A percentile compares a stretch with the other conserved stretches of the same genome.
Conservation (phyloP, 2,888 invertebrate genomes). For the Philereme transversata region DNA sequence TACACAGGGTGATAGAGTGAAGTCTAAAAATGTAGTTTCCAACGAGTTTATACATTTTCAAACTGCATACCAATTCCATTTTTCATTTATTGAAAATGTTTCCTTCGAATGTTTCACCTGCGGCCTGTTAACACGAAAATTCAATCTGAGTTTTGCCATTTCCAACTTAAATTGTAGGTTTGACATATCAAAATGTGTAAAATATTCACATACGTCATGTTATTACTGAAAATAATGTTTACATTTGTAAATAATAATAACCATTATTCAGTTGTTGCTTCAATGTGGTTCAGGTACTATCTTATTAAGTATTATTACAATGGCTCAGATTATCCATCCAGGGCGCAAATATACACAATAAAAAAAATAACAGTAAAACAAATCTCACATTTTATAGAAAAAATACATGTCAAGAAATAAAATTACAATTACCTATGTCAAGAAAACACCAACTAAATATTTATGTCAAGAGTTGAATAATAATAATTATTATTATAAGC, state of each 20-base stretch:
- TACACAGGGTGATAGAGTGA: background rate
- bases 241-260: background rate
- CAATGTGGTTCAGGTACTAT: no score
- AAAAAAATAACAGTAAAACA: no score
- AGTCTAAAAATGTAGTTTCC: background rate
- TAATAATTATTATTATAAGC: no score
- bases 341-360: no score
- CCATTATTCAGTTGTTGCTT: no score
- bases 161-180: conserved; percentile 43
- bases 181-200: conserved; percentile 21
- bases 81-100: conserved; percentile 67
- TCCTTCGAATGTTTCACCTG: conserved; percentile 68
- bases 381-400: no score
- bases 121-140: conserved; percentile 63
- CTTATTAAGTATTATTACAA: no score
- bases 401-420: no score
- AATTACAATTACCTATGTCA: no score
- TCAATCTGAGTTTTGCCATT: conserved; percentile 59
- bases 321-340: no score
- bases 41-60: conserved; percentile 21
- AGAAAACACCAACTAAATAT: no score
- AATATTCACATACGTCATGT: background rate
- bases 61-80: conserved; percentile 59
- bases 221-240: background rate
- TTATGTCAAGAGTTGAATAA: no score